Conservation (phyloP, 2,888 invertebrate genomes). For the Pollenia griseotomentosa region DNA sequence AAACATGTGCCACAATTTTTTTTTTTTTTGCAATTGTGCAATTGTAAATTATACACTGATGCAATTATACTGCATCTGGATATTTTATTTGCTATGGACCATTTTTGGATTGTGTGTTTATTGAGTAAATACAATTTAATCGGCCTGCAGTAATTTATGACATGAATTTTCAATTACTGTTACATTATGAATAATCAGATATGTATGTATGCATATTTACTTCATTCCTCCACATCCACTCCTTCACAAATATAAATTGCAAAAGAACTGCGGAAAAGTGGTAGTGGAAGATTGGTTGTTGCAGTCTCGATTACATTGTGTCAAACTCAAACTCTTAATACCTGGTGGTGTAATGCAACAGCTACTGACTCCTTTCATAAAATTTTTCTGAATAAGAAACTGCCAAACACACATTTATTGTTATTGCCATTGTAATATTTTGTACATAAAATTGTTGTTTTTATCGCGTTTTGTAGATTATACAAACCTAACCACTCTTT, state of each 20-base stretch:
- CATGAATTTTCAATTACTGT: constrained; percentile 77
- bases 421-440: constrained; percentile 31
- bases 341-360: not conserved
- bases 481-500: not conserved
- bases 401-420: constrained; percentile 39
- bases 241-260: not conserved
- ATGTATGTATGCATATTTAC: constrained; percentile 10
- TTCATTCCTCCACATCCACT: constrained; percentile 74
- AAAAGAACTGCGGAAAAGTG: not conserved
- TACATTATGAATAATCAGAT: constrained; percentile 73
- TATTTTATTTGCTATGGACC: constrained; percentile 1
- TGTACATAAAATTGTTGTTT: not conserved
- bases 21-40: constrained; percentile 37
- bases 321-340: not conserved
- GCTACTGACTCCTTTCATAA: not conserved
- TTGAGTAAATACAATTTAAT: constrained; percentile 74
- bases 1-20: constrained; percentile 25
- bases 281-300: not conserved
- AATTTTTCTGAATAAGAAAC: not conserved
- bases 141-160: constrained; percentile 77
- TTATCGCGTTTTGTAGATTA: too few species aligned
- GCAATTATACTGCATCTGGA: not conserved
- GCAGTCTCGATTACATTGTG: constrained; percentile 22
- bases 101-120: constrained; percentile 30
- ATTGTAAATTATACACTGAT: constrained; percentile 13